Percentiles rank a stretch among this genome's conserved stretches.
Evolutionary conservation across 2,888 invertebrate species (phyloP).

Genomic region (Elegia similella): DNA sequence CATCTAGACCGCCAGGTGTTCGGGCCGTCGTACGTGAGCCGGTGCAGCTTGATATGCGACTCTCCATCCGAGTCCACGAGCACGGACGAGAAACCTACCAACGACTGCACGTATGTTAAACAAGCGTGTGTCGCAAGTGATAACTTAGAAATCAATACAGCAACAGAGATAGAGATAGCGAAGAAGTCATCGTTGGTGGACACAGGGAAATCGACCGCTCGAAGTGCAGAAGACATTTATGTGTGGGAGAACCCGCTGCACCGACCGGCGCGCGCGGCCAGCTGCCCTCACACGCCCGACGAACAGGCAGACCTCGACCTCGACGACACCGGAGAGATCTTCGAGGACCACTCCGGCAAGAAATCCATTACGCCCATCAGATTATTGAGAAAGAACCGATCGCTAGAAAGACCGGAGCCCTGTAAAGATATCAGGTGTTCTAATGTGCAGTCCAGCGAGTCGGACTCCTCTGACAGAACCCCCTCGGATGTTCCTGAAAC

Average conservation of each 20-base stretch:
- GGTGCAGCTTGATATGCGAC: constrained; percentile 64
- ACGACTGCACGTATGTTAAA: constrained; percentile 46
- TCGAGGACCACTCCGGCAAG: constrained; percentile 84
- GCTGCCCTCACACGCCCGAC: constrained; percentile 85
- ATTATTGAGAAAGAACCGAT: constrained; percentile 74
- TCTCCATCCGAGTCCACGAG: constrained; percentile 71
- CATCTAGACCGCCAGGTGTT: constrained; percentile 92
- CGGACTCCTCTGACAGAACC: constrained; percentile 67
- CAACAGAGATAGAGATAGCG: constrained; percentile 44
- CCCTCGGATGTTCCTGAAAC: constrained; percentile 32
- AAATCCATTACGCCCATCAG: constrained; percentile 87
- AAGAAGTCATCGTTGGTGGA: constrained; percentile 65
- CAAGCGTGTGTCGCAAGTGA: constrained; percentile 41
- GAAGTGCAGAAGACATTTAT: constrained; percentile 86
- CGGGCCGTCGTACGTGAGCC: constrained; percentile 75
- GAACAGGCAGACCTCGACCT: constrained; percentile 87
- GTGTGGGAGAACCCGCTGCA: constrained; percentile 91
- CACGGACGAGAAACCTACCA: constrained; percentile 62
- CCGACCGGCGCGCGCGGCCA: constrained; percentile 70
- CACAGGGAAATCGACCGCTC: constrained; percentile 61
- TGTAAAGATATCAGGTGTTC: constrained; percentile 45
- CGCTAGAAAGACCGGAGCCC: constrained; percentile 56
- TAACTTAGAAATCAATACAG: constrained; percentile 41
- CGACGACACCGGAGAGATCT: constrained; percentile 82
- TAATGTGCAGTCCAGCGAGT: constrained; percentile 60